phyloP scores from a whole-genome alignment of 2,113 vertebrate genomes.

The Synchiropus splendidus region DNA sequence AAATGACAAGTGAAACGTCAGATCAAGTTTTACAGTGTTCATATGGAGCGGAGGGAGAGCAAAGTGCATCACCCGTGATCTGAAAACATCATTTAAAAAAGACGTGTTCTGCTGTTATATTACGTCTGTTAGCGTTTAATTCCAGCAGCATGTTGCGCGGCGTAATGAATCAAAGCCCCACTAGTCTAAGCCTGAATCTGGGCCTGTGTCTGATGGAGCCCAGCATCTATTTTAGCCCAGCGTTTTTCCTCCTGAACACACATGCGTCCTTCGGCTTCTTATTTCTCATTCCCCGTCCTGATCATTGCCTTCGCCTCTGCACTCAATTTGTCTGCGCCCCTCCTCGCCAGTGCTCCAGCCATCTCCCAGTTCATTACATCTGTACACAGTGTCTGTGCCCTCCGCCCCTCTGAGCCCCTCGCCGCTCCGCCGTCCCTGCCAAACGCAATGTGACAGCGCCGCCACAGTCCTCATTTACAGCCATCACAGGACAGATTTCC shows the following conservation, averaged over 20 bases:
- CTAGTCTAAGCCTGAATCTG: too few relatives aligned
- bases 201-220: too few relatives aligned
- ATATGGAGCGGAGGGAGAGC: too few relatives aligned
- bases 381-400: constrained; percentile 31
- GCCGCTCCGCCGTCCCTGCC: constrained; percentile 28
- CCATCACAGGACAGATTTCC: constrained; percentile 60
- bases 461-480: constrained; percentile 54
- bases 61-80: too few relatives aligned
- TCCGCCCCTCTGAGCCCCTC: constrained; percentile 20
- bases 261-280: constrained; percentile 17
- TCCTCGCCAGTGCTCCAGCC: constrained; percentile 18
- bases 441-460: constrained; percentile 56
- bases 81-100: too few relatives aligned
- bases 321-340: constrained; percentile 23
- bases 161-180: too few relatives aligned
- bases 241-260: constrained; percentile 16
- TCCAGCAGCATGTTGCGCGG: too few relatives aligned
- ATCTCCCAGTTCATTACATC: constrained; percentile 50
- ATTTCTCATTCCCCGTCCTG: constrained; percentile 17
- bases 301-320: constrained; percentile 30
- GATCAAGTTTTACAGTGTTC: too few relatives aligned
- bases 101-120: too few relatives aligned
- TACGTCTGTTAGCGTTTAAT: too few relatives aligned
- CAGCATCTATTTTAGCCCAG: constrained; percentile 14
- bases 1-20: too few relatives aligned